Percentiles rank a stretch among this genome's conserved stretches.
phyloP scores from a whole-genome alignment of 2,113 vertebrate genomes.

The Labeo rohita region DNA sequence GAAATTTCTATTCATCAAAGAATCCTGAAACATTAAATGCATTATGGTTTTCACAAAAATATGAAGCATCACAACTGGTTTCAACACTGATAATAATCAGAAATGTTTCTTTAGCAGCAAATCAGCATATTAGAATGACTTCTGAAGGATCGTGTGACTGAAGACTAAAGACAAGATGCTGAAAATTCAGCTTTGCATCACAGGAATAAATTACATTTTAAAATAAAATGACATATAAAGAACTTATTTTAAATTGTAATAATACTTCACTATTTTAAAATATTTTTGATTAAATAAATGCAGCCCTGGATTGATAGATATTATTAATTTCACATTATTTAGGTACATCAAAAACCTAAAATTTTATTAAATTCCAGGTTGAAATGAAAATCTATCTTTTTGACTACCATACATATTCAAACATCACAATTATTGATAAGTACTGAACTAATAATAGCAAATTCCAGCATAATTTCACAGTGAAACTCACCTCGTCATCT shows the following conservation, averaged over 20 bases:
- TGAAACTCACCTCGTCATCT: conserved; percentile 85
- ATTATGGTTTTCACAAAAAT: neutral
- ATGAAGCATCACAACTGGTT: neutral
- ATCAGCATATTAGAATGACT: neutral
- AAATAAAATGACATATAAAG: neutral
- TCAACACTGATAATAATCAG: neutral
- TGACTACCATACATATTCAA: neutral
- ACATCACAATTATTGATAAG: neutral
- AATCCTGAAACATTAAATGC: neutral
- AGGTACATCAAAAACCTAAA: neutral
- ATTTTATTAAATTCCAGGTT: neutral
- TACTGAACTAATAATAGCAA: neutral
- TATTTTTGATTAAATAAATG: neutral
- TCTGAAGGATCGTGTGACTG: neutral
- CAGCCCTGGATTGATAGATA: neutral
- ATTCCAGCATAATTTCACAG: neutral
- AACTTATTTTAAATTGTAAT: neutral
- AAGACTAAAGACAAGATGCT: neutral
- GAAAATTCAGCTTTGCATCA: neutral
- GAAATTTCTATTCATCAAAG: neutral
- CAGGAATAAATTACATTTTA: neutral
- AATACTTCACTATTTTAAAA: neutral
- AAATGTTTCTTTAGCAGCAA: neutral
- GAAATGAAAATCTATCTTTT: neutral
- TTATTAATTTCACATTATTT: neutral